Evolutionary conservation across 2,797 vertebrate genomes (phyloP), one percentile per base, ranked within the genome.

Genomic region (Lepilemur septentrionalis): DNA sequence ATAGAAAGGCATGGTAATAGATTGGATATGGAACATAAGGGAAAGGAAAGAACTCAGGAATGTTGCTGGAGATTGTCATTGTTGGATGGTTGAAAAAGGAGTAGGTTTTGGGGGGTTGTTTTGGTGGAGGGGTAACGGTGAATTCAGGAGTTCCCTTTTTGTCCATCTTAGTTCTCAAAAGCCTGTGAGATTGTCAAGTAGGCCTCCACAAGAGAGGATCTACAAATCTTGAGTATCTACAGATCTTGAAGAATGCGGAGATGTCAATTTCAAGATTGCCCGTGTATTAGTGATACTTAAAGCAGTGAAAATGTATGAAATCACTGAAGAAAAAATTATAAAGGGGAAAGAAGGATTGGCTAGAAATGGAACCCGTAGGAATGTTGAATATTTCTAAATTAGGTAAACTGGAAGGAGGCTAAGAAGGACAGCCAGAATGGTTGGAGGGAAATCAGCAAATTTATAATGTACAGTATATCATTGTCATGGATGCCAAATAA

Each of bases 71-170:
- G 73, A 32, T 88, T n/a, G 57, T 41, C 72, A 46, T 81, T 83
- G 48, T 57, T 72, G 78, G 10, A 25, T 84, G 46, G 35, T 46
- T 85, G 35, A 59, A 18, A 67, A 72, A 84, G 55, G 43, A 72
- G 50, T 79, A 18, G 17, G 20, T 67, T 76, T 92, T 84, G 43
- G 20, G 41, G 23, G 1, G 3, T 30, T 43, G 4, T 83, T 94
- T 93, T 38, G 35, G 35, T 89, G 12, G 86, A 87, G 22, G 17
- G 30, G 17, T 78, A 80, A 15, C 69, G 61, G 30, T 95, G 86
- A 94, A 89, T 85, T 93, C 38, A 59, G 50, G 9, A 95, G n/a
- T 78, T 95, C 59, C 15, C 35, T 23, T 69, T 86, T 89, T 48
- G 43, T 85, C 55, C n/a, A 0, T 96, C 52, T 82, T 73, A 61